These are phyloP conservation scores for Laterallus jamaicensis DNA, from an alignment of 2,113 vertebrate genomes.

Conservation along the genomic window DNA sequence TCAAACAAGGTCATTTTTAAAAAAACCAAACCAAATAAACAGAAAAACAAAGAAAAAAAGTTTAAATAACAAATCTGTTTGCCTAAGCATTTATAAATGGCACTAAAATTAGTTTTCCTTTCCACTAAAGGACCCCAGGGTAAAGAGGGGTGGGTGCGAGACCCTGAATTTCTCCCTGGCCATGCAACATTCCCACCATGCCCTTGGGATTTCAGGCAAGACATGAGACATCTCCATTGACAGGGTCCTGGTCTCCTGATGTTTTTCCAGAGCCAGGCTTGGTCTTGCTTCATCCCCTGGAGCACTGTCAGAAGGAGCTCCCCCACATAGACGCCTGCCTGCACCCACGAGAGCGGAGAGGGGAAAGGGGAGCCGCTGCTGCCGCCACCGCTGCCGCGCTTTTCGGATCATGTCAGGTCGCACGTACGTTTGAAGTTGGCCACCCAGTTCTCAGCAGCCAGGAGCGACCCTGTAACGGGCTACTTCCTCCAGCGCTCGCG, in stretches of 20 bases:
- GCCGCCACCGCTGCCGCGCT: not conserved
- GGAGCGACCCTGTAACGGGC: not conserved
- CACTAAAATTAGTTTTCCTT: not conserved
- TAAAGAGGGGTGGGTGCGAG: not conserved
- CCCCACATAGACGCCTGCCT: too few species aligned
- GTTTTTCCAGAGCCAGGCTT: not conserved
- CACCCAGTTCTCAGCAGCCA: not conserved
- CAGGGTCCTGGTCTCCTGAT: not conserved
- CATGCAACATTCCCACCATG: fast-evolving
- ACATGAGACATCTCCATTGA: not conserved
- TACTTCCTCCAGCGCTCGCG: not conserved
- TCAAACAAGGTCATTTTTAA: not conserved
- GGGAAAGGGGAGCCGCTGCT: not conserved
- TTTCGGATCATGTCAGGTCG: conserved; percentile 49
- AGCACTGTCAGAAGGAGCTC: too few species aligned
- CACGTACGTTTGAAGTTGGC: conserved; percentile 51
- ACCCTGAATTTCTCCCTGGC: not conserved
- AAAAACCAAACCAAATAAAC: not conserved
- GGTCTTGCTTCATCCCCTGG: not conserved
- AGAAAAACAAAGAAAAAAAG: too few species aligned
- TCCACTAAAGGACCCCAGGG: not conserved
- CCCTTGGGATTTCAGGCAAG: not conserved
- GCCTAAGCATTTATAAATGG: not conserved
- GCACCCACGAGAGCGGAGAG: fast-evolving
- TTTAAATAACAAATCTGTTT: not conserved